Base-by-base conservation (phyloP, 1,140 invertebrate genomes). In the Dreissena polymorpha region DNA sequence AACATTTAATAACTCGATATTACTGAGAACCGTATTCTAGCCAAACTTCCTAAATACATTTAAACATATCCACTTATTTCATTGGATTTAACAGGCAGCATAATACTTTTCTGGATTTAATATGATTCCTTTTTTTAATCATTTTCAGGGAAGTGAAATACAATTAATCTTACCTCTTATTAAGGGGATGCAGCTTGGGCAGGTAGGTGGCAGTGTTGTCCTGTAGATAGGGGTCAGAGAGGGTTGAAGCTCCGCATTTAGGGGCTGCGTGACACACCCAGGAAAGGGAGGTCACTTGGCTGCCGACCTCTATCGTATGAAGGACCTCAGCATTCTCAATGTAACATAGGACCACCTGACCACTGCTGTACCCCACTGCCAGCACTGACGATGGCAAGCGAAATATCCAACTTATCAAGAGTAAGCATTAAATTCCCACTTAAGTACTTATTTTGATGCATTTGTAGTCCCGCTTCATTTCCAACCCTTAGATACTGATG, bases 291-390 rank as follows among this genome's bases (percentile, higher is more conserved):
- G 93, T 94, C 77, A 93, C 94, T 85, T 92, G 94, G 87, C 88
- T 94, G 78, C 92, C 94, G 83, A 95, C 93, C 80, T 95, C 95
- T 8, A 93, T 84, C 70, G 94, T 95, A 75, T 96, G 95, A 23
- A 98, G 93, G 50, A 96, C 94, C 87, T 96, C 96, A 88, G 97
- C 97, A 89, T 97, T 96, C 93, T 99, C 98, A 64, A 98, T 96
- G 92, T 97, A 96, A 70, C 97, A 94, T 10, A 98, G 94, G 23
- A 95, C 94, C 0, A 98, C 93, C 84, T 95, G 95, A 87, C 95
- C 95, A 91, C 94, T 95, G 84, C 96, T 86, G 86, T 97, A 88
- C 7, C 94, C 95, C 18, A 96, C 94, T 0, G 96, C 96, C 21
- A 97, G 93, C 51, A 98, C 95, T 92, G n/a, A n/a, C n/a, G n/a